phyloP scores from a whole-genome alignment of 2,113 vertebrate genomes.

The Crotalus horridus region DNA sequence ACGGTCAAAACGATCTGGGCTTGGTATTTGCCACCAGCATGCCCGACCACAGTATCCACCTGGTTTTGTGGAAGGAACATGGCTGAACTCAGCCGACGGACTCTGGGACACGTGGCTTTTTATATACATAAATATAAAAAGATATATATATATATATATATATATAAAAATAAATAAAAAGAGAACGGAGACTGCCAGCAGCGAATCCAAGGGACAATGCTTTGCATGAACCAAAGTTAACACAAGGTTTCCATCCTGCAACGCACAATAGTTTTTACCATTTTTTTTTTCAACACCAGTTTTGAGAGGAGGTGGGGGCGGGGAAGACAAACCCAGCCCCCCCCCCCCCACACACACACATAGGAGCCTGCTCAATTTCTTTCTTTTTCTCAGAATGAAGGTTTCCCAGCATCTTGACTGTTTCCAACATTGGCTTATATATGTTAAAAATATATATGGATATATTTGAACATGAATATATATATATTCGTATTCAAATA shows the following conservation, averaged over 20 bases:
- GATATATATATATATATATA: not conserved
- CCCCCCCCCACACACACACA: too few species aligned
- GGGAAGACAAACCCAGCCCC: slow-evolving; percentile 8
- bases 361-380: not conserved
- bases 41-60: slow-evolving; percentile 98
- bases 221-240: slow-evolving; percentile 90
- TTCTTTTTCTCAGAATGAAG: slow-evolving; percentile 25
- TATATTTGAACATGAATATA: too few species aligned
- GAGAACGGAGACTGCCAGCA: slow-evolving; percentile 43
- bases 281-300: slow-evolving; percentile 56
- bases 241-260: slow-evolving; percentile 74
- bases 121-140: not conserved
- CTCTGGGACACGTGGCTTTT: not conserved
- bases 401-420: slow-evolving; percentile 65
- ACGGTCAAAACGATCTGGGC: slow-evolving; percentile 89
- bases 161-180: not conserved
- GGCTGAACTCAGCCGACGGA: slow-evolving; percentile 67
- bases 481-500: slow-evolving; percentile 22
- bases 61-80: slow-evolving; percentile 97
- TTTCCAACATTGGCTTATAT: slow-evolving; percentile 44
- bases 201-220: slow-evolving; percentile 64
- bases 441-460: too few species aligned
- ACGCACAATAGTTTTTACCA: slow-evolving; percentile 70
- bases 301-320: slow-evolving; percentile 46
- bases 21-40: slow-evolving; percentile 98